These are phyloP conservation scores for Rhizomys pruinosus DNA, from an alignment of 2,113 vertebrate genomes.

Conservation along the genomic window DNA sequence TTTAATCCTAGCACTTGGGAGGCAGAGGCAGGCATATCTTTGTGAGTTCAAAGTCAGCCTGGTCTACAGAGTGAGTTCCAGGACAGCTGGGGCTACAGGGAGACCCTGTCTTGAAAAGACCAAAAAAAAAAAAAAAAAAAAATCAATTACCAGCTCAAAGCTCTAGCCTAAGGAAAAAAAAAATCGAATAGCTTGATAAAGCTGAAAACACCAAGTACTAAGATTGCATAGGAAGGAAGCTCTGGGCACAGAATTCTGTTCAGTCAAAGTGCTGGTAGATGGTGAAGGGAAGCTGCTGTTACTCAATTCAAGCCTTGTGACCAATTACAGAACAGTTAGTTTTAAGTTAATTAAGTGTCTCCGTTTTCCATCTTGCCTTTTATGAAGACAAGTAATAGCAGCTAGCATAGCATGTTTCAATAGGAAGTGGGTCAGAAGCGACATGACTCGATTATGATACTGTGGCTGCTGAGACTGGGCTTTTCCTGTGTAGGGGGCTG, in stretches of 20 bases:
- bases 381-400: background rate
- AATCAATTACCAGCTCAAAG: constrained; percentile 10
- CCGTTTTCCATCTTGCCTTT: background rate
- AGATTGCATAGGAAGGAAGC: background rate
- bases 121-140: too few species aligned
- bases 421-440: background rate
- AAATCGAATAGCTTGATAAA: background rate
- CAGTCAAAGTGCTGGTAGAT: background rate
- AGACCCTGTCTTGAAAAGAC: too few species aligned
- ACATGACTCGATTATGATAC: background rate
- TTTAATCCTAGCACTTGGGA: too few species aligned
- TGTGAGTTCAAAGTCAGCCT: too few species aligned
- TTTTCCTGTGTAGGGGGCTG: background rate
- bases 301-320: background rate
- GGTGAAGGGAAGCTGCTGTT: background rate
- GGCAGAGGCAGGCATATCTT: too few species aligned
- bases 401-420: background rate
- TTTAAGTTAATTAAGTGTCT: background rate
- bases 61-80: too few species aligned
- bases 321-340: background rate
- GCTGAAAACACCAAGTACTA: background rate
- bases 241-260: background rate
- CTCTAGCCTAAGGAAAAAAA: background rate
- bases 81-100: too few species aligned
- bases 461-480: background rate